These are phyloP conservation scores for Carpatolechia fugitivella DNA, from an alignment of 2,888 invertebrate species.

Conservation along the genomic window DNA sequence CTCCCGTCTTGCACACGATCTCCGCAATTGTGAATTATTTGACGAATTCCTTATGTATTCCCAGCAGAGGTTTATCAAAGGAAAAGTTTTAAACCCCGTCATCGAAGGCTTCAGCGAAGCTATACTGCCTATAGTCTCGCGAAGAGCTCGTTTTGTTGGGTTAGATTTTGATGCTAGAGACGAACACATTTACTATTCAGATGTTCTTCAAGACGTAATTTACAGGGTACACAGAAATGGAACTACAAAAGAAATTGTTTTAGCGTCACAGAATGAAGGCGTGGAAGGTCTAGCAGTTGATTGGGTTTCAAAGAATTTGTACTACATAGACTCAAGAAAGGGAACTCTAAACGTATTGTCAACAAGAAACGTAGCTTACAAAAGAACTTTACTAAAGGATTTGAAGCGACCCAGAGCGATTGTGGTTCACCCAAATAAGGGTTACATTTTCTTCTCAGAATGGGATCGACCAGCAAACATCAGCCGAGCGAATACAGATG, in stretches of 20 bases:
- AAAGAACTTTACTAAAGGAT: slow-evolving; percentile 90
- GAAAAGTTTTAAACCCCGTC: slow-evolving; percentile 92
- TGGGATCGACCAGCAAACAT: slow-evolving; percentile 98
- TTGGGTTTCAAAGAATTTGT: slow-evolving; percentile 97
- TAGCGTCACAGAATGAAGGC: slow-evolving; percentile 97
- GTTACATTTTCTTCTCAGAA: slow-evolving; percentile 96
- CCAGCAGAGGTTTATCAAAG: slow-evolving; percentile 97
- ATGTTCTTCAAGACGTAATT: slow-evolving; percentile 97
- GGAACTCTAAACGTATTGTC: slow-evolving; percentile 96
- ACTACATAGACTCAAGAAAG: slow-evolving; percentile 96
- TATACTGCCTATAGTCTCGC: slow-evolving; percentile 94
- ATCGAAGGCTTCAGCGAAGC: slow-evolving; percentile 96
- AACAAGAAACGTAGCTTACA: slow-evolving; percentile 90
- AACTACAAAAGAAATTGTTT: slow-evolving; percentile 90
- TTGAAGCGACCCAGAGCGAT: slow-evolving; percentile 96
- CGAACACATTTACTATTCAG: slow-evolving; percentile 97
- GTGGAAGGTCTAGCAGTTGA: slow-evolving; percentile 97
- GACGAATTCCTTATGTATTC: slow-evolving; percentile 96
- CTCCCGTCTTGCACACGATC: slow-evolving; percentile 85
- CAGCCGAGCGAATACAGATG: slow-evolving; percentile 94
- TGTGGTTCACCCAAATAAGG: slow-evolving; percentile 97
- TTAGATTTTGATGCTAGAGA: slow-evolving; percentile 95
- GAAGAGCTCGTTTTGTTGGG: slow-evolving; percentile 95
- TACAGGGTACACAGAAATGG: slow-evolving; percentile 90
- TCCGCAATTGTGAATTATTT: slow-evolving; percentile 89